Conservation (phyloP, 2,797 vertebrate species). For the Tiaroga cobitis region DNA sequence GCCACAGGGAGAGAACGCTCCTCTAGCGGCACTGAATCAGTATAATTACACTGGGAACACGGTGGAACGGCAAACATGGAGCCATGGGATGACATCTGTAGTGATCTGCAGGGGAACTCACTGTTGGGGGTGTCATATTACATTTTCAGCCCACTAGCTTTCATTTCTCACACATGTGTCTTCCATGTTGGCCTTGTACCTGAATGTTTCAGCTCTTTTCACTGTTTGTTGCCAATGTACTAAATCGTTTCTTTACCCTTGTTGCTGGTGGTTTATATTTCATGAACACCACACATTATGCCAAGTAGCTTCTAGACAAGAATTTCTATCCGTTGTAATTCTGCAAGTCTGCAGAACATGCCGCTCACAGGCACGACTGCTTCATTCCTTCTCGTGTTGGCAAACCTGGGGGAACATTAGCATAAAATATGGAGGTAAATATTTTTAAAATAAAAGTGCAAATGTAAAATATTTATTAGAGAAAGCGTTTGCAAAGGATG, state of each 20-base stretch:
- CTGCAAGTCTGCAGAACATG: constrained; percentile 45
- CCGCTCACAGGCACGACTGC: constrained; percentile 49
- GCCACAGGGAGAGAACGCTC: constrained; percentile 51
- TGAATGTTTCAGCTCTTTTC: constrained; percentile 2
- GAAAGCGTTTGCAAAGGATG: background rate
- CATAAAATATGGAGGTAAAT: constrained; percentile 22
- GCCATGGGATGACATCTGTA: constrained; percentile 63
- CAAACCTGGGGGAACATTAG: constrained; percentile 18
- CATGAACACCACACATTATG: constrained; percentile 19
- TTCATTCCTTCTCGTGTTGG: constrained; percentile 51
- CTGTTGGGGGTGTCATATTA: constrained; percentile 40
- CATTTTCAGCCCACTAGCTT: constrained; percentile 19
- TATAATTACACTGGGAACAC: constrained; percentile 68
- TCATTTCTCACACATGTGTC: background rate
- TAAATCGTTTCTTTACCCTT: background rate
- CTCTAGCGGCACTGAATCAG: constrained; percentile 57
- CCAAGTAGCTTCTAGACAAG: constrained; percentile 40
- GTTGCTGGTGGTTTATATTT: constrained; percentile 39
- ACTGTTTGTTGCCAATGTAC: background rate
- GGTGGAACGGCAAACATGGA: constrained; percentile 60
- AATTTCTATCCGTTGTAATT: constrained; percentile 42
- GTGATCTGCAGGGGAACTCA: constrained; percentile 53
- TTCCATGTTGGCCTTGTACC: constrained; percentile 13
- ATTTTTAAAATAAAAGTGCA: constrained; percentile 14
- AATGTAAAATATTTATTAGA: constrained; percentile 29